Base-by-base conservation (phyloP, 2,888 invertebrate genomes). In the Diarsia mendica region DNA sequence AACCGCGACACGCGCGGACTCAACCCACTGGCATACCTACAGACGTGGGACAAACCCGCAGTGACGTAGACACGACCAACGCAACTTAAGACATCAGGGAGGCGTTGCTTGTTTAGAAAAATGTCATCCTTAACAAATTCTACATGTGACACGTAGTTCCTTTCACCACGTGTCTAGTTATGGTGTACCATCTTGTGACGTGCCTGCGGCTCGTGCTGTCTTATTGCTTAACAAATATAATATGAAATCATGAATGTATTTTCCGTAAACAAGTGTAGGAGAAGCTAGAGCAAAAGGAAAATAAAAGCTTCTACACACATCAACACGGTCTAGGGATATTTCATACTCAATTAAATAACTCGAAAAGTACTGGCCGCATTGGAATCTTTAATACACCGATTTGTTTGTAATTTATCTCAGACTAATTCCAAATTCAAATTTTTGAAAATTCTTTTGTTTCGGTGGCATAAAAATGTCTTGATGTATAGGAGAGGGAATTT, bases 11-110 rank as follows among this genome's bases (percentile, higher is more conserved):
- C 13, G 67, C 71, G 51, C 51, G 51, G 44, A 28, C 51, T 15
- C 71, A 20, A 0, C 23, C 28, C 8, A 23, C 48, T n/a, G 23
- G 28, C 20, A 13, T 28, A 28, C 63, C 3, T 23, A 44, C 20
- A 20, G 10, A 67, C 5, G 23, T 9, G 28, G 72, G 73, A 60
- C 5, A 73, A 72, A 73, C 73, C 73, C 73, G 4, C 49, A 1
- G 15, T 73, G 72, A 72, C 72, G 73, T 72, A 8, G 33, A 60
- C 33, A 4, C 4, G 60, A 1, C 33, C 60, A 60, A 9, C 60
- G 18, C 18, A 60, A 60, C 18, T 60, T 33, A 33, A 60, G 60
- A 60, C 10, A 1, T 9, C 33, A 10, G 0, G 18, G 33, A 1
- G 33, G 33, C 33, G 60, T 33, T 60, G 33, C 18, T 0, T 60